Conservation (phyloP, 2,888 invertebrate species). For the Oligia fasciuncula region DNA sequence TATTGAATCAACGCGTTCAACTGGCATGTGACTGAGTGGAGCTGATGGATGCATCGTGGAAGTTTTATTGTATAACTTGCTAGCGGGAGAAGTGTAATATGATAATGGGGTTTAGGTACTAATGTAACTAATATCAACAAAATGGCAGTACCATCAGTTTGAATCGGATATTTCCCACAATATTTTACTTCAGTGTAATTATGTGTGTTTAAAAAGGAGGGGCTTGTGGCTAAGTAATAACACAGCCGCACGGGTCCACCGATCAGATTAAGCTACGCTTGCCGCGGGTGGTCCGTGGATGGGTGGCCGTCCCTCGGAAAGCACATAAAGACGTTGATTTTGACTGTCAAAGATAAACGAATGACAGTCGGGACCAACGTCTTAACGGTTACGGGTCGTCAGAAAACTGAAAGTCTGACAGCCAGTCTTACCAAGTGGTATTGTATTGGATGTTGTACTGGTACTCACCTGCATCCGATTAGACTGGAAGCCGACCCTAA, state of each 20-base stretch:
- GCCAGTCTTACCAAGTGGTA: not conserved
- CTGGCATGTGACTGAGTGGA: slow-evolving; percentile 27
- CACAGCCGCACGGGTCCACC: too few species aligned
- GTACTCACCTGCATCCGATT: not conserved
- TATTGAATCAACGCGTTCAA: slow-evolving; percentile 37
- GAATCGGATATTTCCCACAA: not conserved
- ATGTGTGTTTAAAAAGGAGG: not conserved
- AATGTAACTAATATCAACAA: not conserved
- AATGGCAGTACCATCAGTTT: not conserved
- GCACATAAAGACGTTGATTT: not conserved
- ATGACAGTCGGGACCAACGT: too few species aligned
- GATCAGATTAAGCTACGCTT: too few species aligned
- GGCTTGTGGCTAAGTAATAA: too few species aligned
- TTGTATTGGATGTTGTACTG: not conserved
- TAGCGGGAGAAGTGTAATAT: not conserved
- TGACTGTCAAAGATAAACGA: not conserved
- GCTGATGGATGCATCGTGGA: slow-evolving; percentile 45
- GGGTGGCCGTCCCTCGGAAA: too few species aligned
- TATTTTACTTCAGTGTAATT: not conserved
- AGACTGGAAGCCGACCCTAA: not conserved
- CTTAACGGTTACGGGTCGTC: not conserved
- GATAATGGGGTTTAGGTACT: not conserved
- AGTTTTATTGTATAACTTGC: slow-evolving; percentile 21
- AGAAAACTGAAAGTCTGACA: not conserved
- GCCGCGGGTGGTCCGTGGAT: not conserved